These are phyloP conservation scores for Pyrochroa serraticornis DNA, from an alignment of 2,888 invertebrate species.

Conservation along the genomic window DNA sequence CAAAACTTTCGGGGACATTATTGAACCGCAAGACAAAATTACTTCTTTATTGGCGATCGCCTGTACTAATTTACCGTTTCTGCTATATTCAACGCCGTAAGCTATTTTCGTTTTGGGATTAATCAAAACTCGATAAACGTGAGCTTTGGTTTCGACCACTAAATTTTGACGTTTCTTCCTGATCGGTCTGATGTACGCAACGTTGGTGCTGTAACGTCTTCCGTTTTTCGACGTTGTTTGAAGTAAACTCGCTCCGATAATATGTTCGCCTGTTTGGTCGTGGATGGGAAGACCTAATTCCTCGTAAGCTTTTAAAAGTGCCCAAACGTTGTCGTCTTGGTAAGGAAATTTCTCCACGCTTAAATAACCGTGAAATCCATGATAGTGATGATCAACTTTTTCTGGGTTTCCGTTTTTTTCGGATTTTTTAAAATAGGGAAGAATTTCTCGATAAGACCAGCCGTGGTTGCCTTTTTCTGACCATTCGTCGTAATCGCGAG, in stretches of 20 bases:
- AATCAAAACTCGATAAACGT: slow-evolving; percentile 65
- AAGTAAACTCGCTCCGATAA: slow-evolving; percentile 67
- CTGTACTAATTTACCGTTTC: slow-evolving; percentile 57
- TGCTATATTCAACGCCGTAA: slow-evolving; percentile 61
- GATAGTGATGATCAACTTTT: slow-evolving; percentile 62
- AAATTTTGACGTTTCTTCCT: slow-evolving; percentile 62
- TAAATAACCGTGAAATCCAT: slow-evolving; percentile 67
- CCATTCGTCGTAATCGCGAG: slow-evolving; percentile 70
- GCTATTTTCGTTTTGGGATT: slow-evolving; percentile 62
- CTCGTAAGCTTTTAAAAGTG: slow-evolving; percentile 65
- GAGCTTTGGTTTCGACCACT: slow-evolving; percentile 60
- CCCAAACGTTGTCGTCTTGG: slow-evolving; percentile 64
- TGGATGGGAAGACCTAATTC: slow-evolving; percentile 66
- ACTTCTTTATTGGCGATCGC: slow-evolving; percentile 67
- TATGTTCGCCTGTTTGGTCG: slow-evolving; percentile 65
- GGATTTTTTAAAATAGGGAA: slow-evolving; percentile 74
- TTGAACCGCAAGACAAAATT: slow-evolving; percentile 64
- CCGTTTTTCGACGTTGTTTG: slow-evolving; percentile 70
- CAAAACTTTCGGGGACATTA: slow-evolving; percentile 69
- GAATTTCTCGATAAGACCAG: slow-evolving; percentile 68
- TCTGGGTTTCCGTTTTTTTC: slow-evolving; percentile 66
- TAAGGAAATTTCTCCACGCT: slow-evolving; percentile 70
- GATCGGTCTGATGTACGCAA: slow-evolving; percentile 71
- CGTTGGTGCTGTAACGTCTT: slow-evolving; percentile 66
- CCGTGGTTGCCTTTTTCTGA: slow-evolving; percentile 66